Base-by-base conservation (phyloP, 2,113 vertebrate genomes). In the Eretmochelys imbricata region DNA sequence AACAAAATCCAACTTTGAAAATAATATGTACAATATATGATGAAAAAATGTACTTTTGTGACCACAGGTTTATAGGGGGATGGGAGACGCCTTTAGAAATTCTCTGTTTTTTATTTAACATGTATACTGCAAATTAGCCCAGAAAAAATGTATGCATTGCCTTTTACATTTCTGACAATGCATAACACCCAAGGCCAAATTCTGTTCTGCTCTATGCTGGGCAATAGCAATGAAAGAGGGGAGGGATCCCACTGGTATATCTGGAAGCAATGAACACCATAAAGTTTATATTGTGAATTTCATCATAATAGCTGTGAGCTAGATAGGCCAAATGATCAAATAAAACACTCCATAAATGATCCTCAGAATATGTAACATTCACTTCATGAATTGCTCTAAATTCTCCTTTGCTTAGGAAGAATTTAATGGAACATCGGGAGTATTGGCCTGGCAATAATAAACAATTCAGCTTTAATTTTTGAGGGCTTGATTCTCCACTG, bases 1-100 rank as follows among this genome's bases (percentile, higher is more conserved):
- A 97, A 95, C 94, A 95, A 95, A 95, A 89, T 87, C 92, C 95
- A 97, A 90, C 93, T 98, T 98, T 97, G 85, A 94, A 97, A 95
- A 91, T 94, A 95, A 94, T 97, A 94, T 97, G 97, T 98, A 96
- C 89, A 95, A 91, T 90, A 42, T 89, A 89, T 93, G 94, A 96
- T 93, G 93, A 96, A 94, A 96, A 98, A 98, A 95, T 96, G 95
- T 97, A 96, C 95, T 97, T 98, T 93, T 86, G 93, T 92, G 97
- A 97, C 89, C 1, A 48, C 80, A 82, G 53, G 87, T 90, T 93
- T 97, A 89, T 89, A 87, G 96, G 95, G 94, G 89, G 90, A 94
- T 55, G 79, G 87, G 88, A 96, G 85, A 92, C 95, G 5, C 59
- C 91, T 96, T 97, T 95, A 95, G 82, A 85, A 97, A 93, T 51